Conservation (phyloP, 92 coral and sea anemone genomes). For the Montipora capitata region DNA sequence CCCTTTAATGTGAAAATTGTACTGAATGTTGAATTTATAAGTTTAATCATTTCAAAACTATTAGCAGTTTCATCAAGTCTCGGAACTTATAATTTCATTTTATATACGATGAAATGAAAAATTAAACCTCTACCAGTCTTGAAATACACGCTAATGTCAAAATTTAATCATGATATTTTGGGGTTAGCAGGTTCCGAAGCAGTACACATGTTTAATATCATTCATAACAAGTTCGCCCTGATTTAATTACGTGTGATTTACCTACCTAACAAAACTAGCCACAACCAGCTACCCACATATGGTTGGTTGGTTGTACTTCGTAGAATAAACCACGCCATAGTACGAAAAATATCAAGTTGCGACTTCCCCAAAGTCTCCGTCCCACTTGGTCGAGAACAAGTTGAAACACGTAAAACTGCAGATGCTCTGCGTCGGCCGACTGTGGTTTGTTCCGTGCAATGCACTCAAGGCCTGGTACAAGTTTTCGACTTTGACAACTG, state of each 20-base stretch:
- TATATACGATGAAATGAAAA: no score
- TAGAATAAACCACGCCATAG: constrained; percentile 1
- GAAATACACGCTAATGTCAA: neutral
- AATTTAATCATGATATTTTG: no score
- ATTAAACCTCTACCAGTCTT: neutral
- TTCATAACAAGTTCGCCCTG: neutral
- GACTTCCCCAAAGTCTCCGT: no score
- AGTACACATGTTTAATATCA: no score
- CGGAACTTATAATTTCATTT: no score
- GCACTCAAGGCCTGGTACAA: neutral
- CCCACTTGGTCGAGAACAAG: neutral
- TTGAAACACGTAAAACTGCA: neutral
- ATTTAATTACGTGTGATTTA: neutral
- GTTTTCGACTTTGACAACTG: constrained; percentile 14
- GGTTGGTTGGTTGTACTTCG: neutral
- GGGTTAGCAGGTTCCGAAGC: neutral
- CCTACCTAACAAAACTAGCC: constrained; percentile 22
- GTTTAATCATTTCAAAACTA: no score
- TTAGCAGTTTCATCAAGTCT: no score
- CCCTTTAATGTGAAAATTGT: no score
- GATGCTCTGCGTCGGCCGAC: neutral
- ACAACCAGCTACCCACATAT: neutral
- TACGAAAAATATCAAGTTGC: no score
- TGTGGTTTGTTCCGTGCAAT: constrained; percentile 14
- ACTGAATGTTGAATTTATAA: no score